These are phyloP conservation scores for Bucorvus abyssinicus DNA, from an alignment of 2,797 vertebrate genomes.

Conservation along the genomic window DNA sequence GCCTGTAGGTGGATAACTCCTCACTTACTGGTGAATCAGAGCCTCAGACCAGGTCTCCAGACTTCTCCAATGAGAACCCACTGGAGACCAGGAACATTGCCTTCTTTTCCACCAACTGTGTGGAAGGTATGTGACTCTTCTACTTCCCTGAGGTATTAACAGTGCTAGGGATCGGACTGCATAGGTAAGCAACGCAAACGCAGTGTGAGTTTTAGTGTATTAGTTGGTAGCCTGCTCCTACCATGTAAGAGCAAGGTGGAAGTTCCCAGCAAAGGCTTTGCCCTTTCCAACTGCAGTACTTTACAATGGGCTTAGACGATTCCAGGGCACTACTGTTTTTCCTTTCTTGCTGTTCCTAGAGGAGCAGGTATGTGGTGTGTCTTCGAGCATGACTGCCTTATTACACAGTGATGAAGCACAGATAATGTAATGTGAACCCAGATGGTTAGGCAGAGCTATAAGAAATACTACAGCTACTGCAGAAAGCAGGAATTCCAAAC, in stretches of 20 bases:
- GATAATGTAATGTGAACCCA: not conserved
- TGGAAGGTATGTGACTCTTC: conserved; percentile 83
- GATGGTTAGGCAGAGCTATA: not conserved
- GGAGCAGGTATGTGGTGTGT: not conserved
- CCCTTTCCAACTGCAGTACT: rapidly evolving
- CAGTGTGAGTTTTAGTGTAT: not conserved
- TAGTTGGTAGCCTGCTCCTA: not conserved
- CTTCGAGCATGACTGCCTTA: not conserved
- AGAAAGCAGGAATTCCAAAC: not conserved
- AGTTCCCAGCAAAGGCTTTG: not conserved
- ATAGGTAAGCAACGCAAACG: not conserved
- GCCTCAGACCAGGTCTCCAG: conserved; percentile 92
- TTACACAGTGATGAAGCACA: not conserved
- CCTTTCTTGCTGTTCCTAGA: not conserved
- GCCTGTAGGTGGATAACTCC: conserved; percentile 90
- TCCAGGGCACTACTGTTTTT: not conserved
- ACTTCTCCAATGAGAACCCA: conserved; percentile 94
- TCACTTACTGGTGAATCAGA: conserved; percentile 97
- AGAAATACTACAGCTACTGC: not conserved
- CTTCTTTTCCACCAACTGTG: conserved; percentile 98
- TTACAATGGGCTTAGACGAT: not conserved
- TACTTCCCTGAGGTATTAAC: not conserved
- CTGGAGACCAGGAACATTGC: conserved; percentile 96
- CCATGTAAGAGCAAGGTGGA: not conserved
- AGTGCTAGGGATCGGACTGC: not conserved